Percentiles rank a stretch among this genome's conserved stretches.
Conservation (phyloP, 2,888 invertebrate genomes). For the Cylloceria caligata region DNA sequence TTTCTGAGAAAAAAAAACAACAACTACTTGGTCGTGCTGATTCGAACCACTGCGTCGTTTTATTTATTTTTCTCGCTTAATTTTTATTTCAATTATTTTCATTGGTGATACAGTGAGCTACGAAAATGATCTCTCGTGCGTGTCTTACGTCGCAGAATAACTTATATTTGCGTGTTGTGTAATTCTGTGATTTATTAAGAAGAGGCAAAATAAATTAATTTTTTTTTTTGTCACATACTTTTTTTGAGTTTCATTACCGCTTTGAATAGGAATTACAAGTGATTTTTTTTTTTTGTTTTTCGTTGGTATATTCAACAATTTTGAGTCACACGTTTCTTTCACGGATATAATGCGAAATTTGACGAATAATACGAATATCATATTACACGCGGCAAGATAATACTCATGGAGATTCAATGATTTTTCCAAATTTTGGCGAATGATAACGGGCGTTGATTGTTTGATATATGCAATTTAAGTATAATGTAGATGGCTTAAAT, state of each 20-base stretch:
- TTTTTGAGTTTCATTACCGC: slow-evolving; percentile 41
- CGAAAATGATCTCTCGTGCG: slow-evolving; percentile 17
- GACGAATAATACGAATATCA: slow-evolving; percentile 69
- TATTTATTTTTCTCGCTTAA: slow-evolving; percentile 37
- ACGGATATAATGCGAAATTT: slow-evolving; percentile 9
- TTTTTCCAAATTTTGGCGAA: slow-evolving; percentile 46
- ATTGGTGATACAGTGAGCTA: slow-evolving; percentile 27
- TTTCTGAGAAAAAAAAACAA: slow-evolving; percentile 21
- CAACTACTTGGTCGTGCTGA: slow-evolving; percentile 10
- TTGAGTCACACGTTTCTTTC: slow-evolving; percentile 18
- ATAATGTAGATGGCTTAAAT: slow-evolving; percentile 49
- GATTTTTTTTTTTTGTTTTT: background rate
- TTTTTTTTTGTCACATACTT: slow-evolving; percentile 41
- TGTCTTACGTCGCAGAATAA: slow-evolving; percentile 34
- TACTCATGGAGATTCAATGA: background rate
- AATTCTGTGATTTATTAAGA: slow-evolving; percentile 39
- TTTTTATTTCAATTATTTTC: slow-evolving; percentile 32
- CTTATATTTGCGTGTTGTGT: slow-evolving; percentile 33
- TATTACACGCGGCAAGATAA: slow-evolving; percentile 55
- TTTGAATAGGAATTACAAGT: slow-evolving; percentile 11
- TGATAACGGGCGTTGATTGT: slow-evolving; percentile 58
- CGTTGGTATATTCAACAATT: background rate
- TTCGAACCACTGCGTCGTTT: slow-evolving; percentile 68
- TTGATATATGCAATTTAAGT: slow-evolving; percentile 46
- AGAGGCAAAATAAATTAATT: slow-evolving; percentile 46